A percentile compares a stretch with the other conserved stretches of the same genome.
Evolutionary conservation across 2,113 vertebrate species (phyloP).

Genomic region (Heloderma charlesbogerti): DNA sequence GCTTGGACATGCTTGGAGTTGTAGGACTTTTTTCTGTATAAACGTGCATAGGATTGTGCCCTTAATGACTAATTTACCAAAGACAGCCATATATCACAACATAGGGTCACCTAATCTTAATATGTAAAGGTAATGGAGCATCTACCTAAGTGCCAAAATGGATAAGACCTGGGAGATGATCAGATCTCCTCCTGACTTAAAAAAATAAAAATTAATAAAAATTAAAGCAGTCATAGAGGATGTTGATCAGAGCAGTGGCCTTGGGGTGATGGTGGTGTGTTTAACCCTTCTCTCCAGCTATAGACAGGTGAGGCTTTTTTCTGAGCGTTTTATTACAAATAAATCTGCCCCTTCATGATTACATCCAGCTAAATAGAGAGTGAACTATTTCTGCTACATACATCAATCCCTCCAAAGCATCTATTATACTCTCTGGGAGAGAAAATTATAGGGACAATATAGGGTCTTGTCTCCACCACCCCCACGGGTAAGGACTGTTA

Average conservation of each 20-base stretch:
- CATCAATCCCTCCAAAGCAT: too few relatives aligned
- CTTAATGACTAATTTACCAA: neutral
- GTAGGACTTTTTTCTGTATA: neutral
- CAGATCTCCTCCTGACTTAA: neutral
- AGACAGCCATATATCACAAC: neutral
- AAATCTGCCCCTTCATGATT: neutral
- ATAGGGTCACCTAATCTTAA: neutral
- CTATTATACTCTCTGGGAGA: too few relatives aligned
- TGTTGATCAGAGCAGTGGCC: neutral
- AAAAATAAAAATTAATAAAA: neutral
- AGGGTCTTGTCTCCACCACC: neutral
- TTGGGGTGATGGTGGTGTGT: neutral
- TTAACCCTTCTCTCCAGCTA: neutral
- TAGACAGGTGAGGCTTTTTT: neutral
- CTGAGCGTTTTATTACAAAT: neutral
- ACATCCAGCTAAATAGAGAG: too few relatives aligned
- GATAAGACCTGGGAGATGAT: neutral
- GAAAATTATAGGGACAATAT: neutral
- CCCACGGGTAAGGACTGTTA: neutral
- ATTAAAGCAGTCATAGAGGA: neutral
- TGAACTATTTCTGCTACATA: too few relatives aligned
- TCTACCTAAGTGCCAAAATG: neutral
- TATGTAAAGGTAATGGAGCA: neutral
- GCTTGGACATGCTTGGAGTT: too few relatives aligned
- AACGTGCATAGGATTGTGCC: neutral